Evolutionary conservation across 1,140 invertebrate species (phyloP).

Genomic region (Drusus annulatus): DNA sequence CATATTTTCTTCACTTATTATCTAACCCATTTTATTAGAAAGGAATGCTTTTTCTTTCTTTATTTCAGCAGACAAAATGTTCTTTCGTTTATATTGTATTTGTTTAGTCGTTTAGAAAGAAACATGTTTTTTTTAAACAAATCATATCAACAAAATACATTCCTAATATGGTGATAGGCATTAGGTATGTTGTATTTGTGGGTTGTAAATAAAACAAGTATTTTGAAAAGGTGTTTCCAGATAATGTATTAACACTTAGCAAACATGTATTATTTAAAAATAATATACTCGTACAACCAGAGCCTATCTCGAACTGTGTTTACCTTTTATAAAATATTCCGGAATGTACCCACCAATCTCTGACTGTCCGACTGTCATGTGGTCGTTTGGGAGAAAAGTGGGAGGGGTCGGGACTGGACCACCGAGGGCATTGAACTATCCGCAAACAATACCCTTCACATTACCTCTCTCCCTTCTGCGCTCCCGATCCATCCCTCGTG

Average conservation of each 20-base stretch:
- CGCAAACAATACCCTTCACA: not conserved
- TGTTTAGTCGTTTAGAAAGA: too few species aligned
- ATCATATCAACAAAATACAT: too few species aligned
- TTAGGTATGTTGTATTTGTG: too few species aligned
- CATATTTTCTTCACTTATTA: too few species aligned
- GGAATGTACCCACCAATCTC: not conserved
- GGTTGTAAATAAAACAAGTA: not conserved
- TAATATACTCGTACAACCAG: not conserved
- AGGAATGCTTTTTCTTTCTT: too few species aligned
- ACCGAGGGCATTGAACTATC: conserved; percentile 2
- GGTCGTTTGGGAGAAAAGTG: not conserved
- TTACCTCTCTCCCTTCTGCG: not conserved
- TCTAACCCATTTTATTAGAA: too few species aligned
- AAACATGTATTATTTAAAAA: conserved; percentile 22
- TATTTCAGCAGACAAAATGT: too few species aligned
- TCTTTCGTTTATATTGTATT: too few species aligned
- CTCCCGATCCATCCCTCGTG: too few species aligned
- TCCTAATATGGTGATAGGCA: too few species aligned
- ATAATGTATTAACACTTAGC: conserved; percentile 28
- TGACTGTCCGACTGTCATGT: not conserved
- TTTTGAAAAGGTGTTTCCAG: conserved; percentile 12
- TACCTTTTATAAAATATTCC: conserved; percentile 23
- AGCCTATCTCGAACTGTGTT: conserved; percentile 17
- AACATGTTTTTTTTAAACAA: too few species aligned
- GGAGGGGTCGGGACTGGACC: conserved; percentile 6